Evolutionary conservation across 2,113 vertebrate genomes (phyloP), one percentile per base, ranked within the genome.

Genomic region (Spilogale gracilis): DNA sequence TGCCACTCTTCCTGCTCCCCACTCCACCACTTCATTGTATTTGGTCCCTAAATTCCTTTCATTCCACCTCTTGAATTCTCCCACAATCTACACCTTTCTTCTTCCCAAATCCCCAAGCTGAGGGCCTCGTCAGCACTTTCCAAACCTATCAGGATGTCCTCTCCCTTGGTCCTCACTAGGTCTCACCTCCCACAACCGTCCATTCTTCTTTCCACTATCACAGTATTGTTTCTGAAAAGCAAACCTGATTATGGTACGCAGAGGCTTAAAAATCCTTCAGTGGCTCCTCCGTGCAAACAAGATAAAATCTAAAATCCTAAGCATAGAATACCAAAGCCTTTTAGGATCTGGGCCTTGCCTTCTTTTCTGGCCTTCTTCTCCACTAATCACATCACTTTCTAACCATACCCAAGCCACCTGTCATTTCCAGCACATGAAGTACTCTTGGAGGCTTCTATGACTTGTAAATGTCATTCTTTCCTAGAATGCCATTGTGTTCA

Each of bases 21-120:
- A 73, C 14, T 8, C 8, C 10, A 20, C 9, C 3, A 25, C 20
- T 45, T 2, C 5, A 0, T 0, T 27, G 9, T 60, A 16, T 20
- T 79, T 79, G 69, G 23, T 23, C 38, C 38, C 58, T 61, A 25
- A 13, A 60, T 73, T 78, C 43, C 61, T 1, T 21, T 65, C 8
- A 30, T 48, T 48, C 27, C 4, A 38, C 18, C 32, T 88, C 20
- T 25, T 58, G 12, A 74, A 20, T 56, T 27, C 43, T 56, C 25
- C 65, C 50, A 50, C 8, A 43, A 17, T 76, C 58, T 16, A 54
- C 2, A 14, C 20, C 11, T 9, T 45, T 81, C 13, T 38, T 50
- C 45, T 61, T 65, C 30, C 61, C 8, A 25, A n/a, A 0, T 94
- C 18, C 50, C 4, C 21, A 61, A 4, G 8, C 1, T 6, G 27